These are phyloP conservation scores for Lypha dubia DNA, from an alignment of 2,888 invertebrate genomes.

Conservation along the genomic window DNA sequence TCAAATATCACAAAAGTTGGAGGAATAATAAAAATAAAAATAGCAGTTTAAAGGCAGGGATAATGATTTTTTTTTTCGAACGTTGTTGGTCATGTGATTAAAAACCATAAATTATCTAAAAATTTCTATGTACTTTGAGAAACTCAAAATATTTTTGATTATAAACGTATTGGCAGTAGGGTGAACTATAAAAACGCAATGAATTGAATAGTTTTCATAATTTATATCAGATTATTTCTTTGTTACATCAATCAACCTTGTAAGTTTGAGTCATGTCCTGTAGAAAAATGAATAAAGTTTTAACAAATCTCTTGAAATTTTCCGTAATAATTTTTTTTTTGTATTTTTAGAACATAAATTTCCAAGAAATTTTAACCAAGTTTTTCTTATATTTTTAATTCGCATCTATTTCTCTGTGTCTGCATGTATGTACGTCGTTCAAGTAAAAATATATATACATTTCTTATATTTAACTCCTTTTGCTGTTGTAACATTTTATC, in stretches of 20 bases:
- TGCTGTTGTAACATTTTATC: constrained; percentile 46
- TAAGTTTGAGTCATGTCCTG: background rate
- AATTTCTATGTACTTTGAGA: too few species aligned
- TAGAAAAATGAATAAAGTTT: background rate
- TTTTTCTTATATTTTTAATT: constrained; percentile 27
- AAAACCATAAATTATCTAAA: too few species aligned
- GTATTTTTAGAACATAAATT: constrained; percentile 26
- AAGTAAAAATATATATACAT: background rate
- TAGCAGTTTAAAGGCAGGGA: too few species aligned
- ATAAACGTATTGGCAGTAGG: too few species aligned
- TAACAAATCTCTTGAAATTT: background rate
- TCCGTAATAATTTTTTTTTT: background rate
- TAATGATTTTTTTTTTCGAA: too few species aligned
- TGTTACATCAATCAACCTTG: background rate
- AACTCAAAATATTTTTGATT: too few species aligned
- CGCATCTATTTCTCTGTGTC: background rate
- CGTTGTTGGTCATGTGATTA: too few species aligned
- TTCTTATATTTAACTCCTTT: constrained; percentile 4
- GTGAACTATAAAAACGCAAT: too few species aligned
- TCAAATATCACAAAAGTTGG: too few species aligned
- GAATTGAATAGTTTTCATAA: too few species aligned
- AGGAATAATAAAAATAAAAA: too few species aligned
- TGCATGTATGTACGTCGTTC: background rate
- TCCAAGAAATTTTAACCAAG: constrained; percentile 16
- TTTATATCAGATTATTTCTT: too few species aligned